phyloP scores from a whole-genome alignment of 2,888 invertebrate species.

The Cataglyphis albicans region DNA sequence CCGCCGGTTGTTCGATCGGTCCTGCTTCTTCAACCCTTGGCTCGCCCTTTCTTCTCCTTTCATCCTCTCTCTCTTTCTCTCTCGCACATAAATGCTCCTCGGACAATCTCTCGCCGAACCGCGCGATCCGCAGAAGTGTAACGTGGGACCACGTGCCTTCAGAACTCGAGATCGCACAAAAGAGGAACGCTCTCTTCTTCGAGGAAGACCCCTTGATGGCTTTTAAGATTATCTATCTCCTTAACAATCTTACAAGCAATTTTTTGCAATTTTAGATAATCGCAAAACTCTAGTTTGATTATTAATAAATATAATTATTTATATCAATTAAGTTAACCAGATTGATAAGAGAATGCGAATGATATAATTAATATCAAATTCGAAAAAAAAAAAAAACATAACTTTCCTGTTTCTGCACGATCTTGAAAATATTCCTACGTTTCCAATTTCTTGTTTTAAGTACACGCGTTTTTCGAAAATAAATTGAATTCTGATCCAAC shows the following conservation, averaged over 20 bases:
- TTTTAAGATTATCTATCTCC: background rate
- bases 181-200: constrained; percentile 39
- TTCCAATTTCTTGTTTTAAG: constrained; percentile 31
- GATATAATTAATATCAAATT: background rate
- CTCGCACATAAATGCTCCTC: constrained; percentile 32
- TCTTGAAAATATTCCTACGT: constrained; percentile 6
- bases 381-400: background rate
- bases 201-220: background rate
- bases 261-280: background rate
- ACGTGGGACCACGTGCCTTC: constrained; percentile 79
- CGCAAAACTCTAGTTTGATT: background rate
- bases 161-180: constrained; percentile 23
- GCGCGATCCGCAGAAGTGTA: constrained; percentile 76
- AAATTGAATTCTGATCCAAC: constrained; percentile 28
- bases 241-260: background rate
- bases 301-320: background rate
- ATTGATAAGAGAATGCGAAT: background rate
- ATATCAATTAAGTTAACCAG: background rate
- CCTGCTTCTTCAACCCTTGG: constrained; percentile 62
- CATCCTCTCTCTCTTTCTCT: background rate
- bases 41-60: constrained; percentile 8
- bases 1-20: constrained; percentile 65
- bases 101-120: constrained; percentile 56
- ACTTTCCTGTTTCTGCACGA: background rate
- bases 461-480: background rate